Base-by-base conservation (phyloP, 2,797 vertebrate species). In the Microcaecilia unicolor region DNA sequence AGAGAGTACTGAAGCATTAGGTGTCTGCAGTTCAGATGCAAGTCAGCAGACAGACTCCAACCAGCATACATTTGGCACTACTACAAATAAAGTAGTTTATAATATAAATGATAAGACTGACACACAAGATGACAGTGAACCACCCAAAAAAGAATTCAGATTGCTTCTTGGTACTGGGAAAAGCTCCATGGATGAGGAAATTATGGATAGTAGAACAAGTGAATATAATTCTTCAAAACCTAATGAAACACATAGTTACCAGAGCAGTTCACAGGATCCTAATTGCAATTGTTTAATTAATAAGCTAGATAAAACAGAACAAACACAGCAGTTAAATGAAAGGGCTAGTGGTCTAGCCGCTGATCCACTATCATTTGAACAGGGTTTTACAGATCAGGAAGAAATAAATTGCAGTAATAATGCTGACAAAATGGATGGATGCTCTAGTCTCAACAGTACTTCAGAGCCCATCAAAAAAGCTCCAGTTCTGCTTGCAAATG, bases 31-130 rank as follows among this genome's bases (percentile, higher is more conserved):
- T 46, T 52, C 47, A 57, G 37, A 57, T 21, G 13, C 14, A 42
- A 43, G 55, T 67, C 58, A 64, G 54, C 61, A 74, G 49, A 41
- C 18, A 7, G 6, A 51, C 24, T 55, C 31, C 11, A 47, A 41
- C 34, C 44, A 56, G 21, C 34, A 29, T 28, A 48, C 54, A 28
- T 4, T 41, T n/a, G 42, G 41, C 37, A 61, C 2, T 31, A 13
- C 31, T 56, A 38, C 59, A 61, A 58, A 20, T 31, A 36, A 64
- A 52, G 37, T 31, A 6, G 5, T 29, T 58, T 57, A 58, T 61
- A 28, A 43, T 41, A 50, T 22, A 47, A 48, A 44, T 46, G 24
- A 56, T 63, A 49, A 70, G 33, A 39, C 37, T 25, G 44, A 41
- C 21, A 21, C n/a, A 11, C 34, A 47, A 23, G 28, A 42, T 22